Evolutionary conservation across 2,888 invertebrate genomes (phyloP).

Genomic region (Lycaena phlaeas): DNA sequence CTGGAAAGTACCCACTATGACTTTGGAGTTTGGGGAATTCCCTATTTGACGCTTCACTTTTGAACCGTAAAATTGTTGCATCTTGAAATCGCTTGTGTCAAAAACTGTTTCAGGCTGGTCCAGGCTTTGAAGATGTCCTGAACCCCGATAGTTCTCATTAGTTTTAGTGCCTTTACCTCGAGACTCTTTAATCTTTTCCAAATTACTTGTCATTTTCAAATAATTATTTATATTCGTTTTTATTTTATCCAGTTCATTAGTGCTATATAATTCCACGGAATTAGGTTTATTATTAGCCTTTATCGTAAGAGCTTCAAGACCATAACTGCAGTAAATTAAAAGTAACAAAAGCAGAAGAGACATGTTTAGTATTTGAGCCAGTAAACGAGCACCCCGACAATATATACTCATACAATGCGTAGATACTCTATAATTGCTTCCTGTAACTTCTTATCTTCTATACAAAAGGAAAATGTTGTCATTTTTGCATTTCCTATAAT

Average conservation of each 20-base stretch:
- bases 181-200: background rate
- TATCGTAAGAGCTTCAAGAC: background rate
- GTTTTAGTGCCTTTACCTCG: background rate
- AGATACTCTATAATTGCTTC: background rate
- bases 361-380: background rate
- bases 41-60: constrained; percentile 14
- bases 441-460: background rate
- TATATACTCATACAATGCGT: background rate
- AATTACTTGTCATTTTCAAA: constrained; percentile 1
- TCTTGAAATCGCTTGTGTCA: too few relatives aligned
- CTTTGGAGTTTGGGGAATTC: constrained; percentile 9
- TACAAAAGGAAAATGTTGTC: background rate
- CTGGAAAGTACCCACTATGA: constrained; percentile 18
- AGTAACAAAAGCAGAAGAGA: background rate
- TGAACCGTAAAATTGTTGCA: too few relatives aligned
- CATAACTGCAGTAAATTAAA: background rate
- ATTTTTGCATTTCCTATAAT: background rate
- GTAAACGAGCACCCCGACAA: background rate
- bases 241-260: background rate
- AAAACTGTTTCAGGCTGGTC: too few relatives aligned
- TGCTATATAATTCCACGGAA: too few relatives aligned
- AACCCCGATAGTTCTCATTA: background rate
- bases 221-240: constrained; percentile 2
- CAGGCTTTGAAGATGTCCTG: background rate
- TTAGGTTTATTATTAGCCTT: background rate